A percentile compares a stretch with the other conserved stretches of the same genome.
Evolutionary conservation across 2,113 vertebrate genomes (phyloP).

Genomic region (Brevimyrus niger): DNA sequence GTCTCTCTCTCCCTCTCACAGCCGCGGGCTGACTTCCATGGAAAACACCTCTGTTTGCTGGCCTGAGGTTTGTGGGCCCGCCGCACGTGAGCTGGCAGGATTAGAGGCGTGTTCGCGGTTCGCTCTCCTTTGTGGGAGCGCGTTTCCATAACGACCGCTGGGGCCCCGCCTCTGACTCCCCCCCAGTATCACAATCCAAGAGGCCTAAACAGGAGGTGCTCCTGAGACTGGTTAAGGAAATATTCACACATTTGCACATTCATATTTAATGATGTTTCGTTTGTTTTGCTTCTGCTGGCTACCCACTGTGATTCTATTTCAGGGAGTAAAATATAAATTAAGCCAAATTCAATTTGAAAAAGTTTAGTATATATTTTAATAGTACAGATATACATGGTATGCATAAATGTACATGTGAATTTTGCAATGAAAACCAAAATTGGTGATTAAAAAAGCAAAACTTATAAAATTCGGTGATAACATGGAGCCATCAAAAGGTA

Average conservation of each 20-base stretch:
- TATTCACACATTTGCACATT: background rate
- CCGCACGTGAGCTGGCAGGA: background rate
- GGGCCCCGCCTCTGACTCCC: background rate
- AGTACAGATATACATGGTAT: background rate
- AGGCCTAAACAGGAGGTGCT: background rate
- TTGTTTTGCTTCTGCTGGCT: background rate
- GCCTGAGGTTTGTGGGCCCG: background rate
- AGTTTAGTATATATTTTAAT: background rate
- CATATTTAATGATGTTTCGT: background rate
- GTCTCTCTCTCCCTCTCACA: background rate
- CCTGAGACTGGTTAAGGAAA: background rate
- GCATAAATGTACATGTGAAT: background rate
- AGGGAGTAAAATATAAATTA: background rate
- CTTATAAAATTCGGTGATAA: background rate
- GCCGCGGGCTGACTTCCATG: conserved; percentile 9
- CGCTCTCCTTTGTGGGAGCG: background rate
- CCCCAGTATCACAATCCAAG: background rate
- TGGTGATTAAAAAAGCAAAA: background rate
- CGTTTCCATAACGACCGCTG: background rate
- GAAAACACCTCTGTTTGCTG: conserved; percentile 7
- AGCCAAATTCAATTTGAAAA: background rate
- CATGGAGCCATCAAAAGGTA: background rate
- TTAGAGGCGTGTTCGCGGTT: background rate
- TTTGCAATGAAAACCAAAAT: background rate
- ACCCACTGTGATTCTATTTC: background rate